Conservation (phyloP, 2,888 invertebrate species). For the Hydroisotoma schaefferi region DNA sequence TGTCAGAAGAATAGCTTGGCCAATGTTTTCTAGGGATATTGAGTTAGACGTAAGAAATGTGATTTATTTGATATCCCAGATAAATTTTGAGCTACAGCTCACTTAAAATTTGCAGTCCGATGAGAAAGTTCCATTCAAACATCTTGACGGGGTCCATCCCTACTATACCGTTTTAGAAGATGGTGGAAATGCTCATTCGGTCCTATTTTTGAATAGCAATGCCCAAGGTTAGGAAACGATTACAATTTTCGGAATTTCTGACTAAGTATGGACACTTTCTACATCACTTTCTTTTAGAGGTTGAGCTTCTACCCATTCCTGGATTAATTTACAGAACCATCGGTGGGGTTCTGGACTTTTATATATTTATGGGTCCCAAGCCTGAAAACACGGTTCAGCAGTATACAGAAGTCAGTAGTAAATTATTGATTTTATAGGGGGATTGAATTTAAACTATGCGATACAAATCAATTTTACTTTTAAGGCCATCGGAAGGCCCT, state of each 20-base stretch:
- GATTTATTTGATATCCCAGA: no score
- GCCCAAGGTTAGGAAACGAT: slow-evolving; percentile 65
- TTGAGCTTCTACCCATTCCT: slow-evolving; percentile 73
- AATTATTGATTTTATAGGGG: background rate
- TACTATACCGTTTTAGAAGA: slow-evolving; percentile 72
- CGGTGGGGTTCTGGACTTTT: slow-evolving; percentile 77
- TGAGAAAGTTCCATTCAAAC: slow-evolving; percentile 1
- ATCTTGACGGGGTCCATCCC: slow-evolving; percentile 61
- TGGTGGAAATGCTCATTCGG: slow-evolving; percentile 67
- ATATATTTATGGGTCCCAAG: slow-evolving; percentile 70
- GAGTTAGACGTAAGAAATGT: background rate
- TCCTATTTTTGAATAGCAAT: slow-evolving; percentile 75
- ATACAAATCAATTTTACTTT: background rate
- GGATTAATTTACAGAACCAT: slow-evolving; percentile 75
- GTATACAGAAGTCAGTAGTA: slow-evolving; percentile 59
- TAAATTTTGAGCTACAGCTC: no score
- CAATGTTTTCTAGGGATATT: slow-evolving; percentile 52
- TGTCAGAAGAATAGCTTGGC: slow-evolving; percentile 49
- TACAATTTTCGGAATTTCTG: background rate
- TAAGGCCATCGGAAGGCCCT: slow-evolving; percentile 64
- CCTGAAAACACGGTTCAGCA: slow-evolving; percentile 66
- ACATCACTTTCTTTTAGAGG: slow-evolving; percentile 61
- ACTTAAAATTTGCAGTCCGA: no score
- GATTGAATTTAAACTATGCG: background rate
- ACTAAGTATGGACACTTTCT: no score